Percentiles rank a stretch among this genome's conserved stretches.
Conservation (phyloP, 1,140 invertebrate species). For the Diachasma alloeum region DNA sequence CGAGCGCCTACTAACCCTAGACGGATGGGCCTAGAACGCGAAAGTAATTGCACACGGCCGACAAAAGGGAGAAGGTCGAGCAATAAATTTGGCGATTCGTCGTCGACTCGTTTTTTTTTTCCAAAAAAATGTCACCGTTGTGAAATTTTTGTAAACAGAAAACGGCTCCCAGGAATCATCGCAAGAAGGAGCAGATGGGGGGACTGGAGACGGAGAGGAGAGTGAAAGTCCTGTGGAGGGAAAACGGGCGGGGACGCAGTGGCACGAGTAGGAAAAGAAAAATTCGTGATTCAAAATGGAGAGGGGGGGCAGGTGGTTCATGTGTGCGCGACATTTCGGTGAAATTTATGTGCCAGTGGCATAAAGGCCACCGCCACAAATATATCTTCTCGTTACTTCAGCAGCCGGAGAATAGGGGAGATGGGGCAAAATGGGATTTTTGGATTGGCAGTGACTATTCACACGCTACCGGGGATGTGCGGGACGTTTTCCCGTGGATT, state of each 20-base stretch:
- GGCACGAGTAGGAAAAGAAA: constrained; percentile 26
- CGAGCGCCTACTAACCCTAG: not conserved
- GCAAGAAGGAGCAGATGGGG: constrained; percentile 3
- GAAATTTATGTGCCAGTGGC: not conserved
- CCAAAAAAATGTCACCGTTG: not conserved
- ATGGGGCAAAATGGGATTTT: no score
- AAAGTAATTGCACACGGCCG: constrained; percentile 18
- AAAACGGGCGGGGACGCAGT: no score
- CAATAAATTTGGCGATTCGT: constrained; percentile 46
- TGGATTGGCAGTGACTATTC: no score
- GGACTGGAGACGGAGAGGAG: not conserved
- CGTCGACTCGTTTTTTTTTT: constrained; percentile 18
- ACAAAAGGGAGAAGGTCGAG: constrained; percentile 10
- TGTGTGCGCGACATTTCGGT: constrained; percentile 23
- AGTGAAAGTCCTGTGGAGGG: not conserved
- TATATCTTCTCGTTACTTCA: no score
- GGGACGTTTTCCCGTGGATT: no score
- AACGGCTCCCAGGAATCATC: constrained; percentile 8
- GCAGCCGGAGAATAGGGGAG: no score
- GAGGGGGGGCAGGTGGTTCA: constrained; percentile 39
- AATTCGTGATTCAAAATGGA: constrained; percentile 39
- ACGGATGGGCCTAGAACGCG: not conserved
- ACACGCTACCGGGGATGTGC: no score
- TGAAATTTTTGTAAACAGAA: constrained; percentile 39
- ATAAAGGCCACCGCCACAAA: not conserved